Base-by-base conservation (phyloP, 2,888 invertebrate species). In the Gandaritis pyraliata region DNA sequence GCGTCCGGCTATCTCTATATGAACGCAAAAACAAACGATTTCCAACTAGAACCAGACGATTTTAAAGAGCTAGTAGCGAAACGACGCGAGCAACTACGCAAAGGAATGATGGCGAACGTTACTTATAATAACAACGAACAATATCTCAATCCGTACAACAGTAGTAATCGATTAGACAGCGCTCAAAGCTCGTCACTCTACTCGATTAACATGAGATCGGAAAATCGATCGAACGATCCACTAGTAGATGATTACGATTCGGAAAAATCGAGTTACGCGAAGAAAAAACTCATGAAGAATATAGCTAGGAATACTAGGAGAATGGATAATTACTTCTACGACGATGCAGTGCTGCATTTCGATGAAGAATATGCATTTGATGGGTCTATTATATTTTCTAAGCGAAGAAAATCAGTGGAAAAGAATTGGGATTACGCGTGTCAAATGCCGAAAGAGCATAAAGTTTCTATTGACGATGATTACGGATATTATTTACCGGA, bases 301-400 rank as follows among this genome's bases (percentile, higher is more conserved):
- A 92, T 93, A 53, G 87, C 88, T 0, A 81, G 93, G 49, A 93
- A 93, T 51, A 90, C 90, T 15, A 81, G 72, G 65, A 72, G 80
- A 0, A 75, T 82, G 0, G 87, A 90, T 39, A 93, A 92, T 51
- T 93, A 93, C 51, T 93, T 93, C 72, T 93, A 93, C 57, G 92
- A 93, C 53, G 93, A 93, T 51, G 89, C 92, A 0, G 90, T 92
- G 0, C 59, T 93, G 43, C 88, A 88, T 57, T 90, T 92, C 65
- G 93, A 93, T 36, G 93, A 92, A 49, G 92, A 92, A 57, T 91
- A 91, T 71, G 87, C 90, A 0, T 90, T 92, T 68, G 92, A 93
- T 56, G 92, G 92, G 0, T 91, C 93, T 1, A 90, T 90, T 62
- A 64, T 92, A 16, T 92, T 90, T 63, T 90, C 92, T 4, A 92